Percentiles rank a stretch among this genome's conserved stretches.
Conservation (phyloP, 2,113 vertebrate species). For the Brevimyrus niger region DNA sequence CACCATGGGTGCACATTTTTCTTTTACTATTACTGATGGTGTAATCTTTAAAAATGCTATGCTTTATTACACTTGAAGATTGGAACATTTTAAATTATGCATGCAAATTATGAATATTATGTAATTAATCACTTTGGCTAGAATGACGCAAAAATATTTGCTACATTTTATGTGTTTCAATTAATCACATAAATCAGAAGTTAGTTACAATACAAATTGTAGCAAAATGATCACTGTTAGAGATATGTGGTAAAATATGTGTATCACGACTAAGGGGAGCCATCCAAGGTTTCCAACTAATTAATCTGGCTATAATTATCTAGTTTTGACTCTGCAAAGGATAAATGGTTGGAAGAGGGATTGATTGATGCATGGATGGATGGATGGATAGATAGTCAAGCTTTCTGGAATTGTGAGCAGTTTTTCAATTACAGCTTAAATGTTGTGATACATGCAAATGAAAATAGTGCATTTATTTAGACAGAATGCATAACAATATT, state of each 20-base stretch:
- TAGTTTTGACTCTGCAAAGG: background rate
- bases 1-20: background rate
- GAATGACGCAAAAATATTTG: background rate
- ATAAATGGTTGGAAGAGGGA: background rate
- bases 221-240: background rate
- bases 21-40: background rate
- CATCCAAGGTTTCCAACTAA: background rate
- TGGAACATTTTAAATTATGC: background rate
- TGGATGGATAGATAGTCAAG: background rate
- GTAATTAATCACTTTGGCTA: background rate
- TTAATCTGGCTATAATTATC: background rate
- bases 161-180: background rate
- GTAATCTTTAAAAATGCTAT: background rate
- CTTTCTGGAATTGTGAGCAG: background rate
- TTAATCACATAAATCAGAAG: background rate
- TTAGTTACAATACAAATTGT: background rate
- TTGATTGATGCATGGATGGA: background rate
- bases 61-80: constrained; percentile 4
- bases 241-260: background rate
- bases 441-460: background rate
- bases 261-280: background rate
- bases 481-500: background rate
- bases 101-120: background rate
- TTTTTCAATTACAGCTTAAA: background rate
- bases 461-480: background rate